These are phyloP conservation scores for Pangasius macronema DNA, from an alignment of 2,797 vertebrate species.

Conservation along the genomic window DNA sequence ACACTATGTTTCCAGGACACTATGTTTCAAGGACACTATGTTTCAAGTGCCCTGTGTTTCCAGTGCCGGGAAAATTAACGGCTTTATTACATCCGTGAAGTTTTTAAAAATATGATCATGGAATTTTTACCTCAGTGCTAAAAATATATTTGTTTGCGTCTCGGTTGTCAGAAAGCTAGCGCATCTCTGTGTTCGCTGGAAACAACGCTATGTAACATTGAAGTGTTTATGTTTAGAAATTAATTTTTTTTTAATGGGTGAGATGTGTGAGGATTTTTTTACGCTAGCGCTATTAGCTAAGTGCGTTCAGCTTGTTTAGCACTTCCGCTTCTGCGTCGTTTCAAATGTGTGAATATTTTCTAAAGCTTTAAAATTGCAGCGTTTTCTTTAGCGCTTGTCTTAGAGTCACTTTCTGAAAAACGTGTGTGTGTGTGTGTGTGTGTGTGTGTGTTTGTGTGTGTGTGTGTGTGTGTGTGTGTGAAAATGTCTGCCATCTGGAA, in stretches of 20 bases:
- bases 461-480: neutral
- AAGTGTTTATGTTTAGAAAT: neutral
- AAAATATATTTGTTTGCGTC: neutral
- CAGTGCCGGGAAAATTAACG: too few relatives aligned
- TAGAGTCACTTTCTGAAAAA: neutral
- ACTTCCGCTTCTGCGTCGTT: neutral
- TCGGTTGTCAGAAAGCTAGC: neutral
- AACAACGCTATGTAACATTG: neutral
- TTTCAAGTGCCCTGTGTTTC: too few relatives aligned
- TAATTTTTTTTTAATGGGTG: neutral
- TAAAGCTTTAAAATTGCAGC: constrained; percentile 16
- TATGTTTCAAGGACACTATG: too few relatives aligned
- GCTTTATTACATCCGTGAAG: too few relatives aligned
- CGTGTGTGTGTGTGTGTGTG: constrained; percentile 3
- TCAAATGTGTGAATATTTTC: constrained; percentile 5
- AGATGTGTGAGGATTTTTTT: neutral
- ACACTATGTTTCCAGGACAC: too few relatives aligned
- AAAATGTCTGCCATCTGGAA: constrained; percentile 63
- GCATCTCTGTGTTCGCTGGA: neutral
- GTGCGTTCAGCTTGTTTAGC: neutral
- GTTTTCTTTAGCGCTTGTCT: constrained; percentile 13
- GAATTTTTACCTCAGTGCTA: neutral
- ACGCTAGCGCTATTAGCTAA: neutral
- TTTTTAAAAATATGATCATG: neutral
- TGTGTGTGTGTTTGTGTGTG: constrained; percentile 14